Conservation (phyloP, 2,888 invertebrate genomes). For the Chymomyza procnemis region DNA sequence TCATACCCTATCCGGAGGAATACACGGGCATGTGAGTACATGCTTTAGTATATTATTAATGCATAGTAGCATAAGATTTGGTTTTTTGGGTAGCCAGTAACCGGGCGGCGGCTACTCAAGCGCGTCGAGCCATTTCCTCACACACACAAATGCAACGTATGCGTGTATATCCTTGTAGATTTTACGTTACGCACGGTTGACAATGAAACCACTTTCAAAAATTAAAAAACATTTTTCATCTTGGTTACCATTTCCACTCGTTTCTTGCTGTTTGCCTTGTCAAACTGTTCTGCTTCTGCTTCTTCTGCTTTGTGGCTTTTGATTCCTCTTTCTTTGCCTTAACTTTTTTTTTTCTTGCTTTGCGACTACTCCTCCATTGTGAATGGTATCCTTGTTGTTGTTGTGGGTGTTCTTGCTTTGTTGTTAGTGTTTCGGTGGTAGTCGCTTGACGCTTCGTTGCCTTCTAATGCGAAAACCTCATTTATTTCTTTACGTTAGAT, state of each 20-base stretch:
- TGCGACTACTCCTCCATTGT: slow-evolving; percentile 31
- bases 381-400: slow-evolving; percentile 16
- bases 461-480: slow-evolving; percentile 71
- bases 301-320: not conserved
- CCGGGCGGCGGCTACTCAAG: slow-evolving; percentile 51
- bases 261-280: slow-evolving; percentile 13
- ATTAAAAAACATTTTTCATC: slow-evolving; percentile 77
- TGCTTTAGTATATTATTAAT: slow-evolving; percentile 14
- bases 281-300: too few species aligned
- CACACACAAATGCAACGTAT: slow-evolving; percentile 1
- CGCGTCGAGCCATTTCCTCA: slow-evolving; percentile 62
- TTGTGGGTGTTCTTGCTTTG: slow-evolving; percentile 20
- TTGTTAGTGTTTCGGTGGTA: slow-evolving; percentile 24
- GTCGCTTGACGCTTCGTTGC: slow-evolving; percentile 61
- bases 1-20: slow-evolving; percentile 92
- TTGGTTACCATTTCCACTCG: slow-evolving; percentile 61
- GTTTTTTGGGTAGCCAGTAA: slow-evolving; percentile 1
- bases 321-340: not conserved
- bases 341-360: slow-evolving; percentile 20
- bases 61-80: slow-evolving; percentile 14
- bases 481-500: slow-evolving; percentile 69
- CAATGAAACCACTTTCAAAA: slow-evolving; percentile 77
- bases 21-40: slow-evolving; percentile 87
- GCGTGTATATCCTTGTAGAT: slow-evolving; percentile 62
- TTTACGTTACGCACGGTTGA: slow-evolving; percentile 74